Base-by-base conservation (phyloP, 2,888 invertebrate species). In the Ferdinandea cuprea region DNA sequence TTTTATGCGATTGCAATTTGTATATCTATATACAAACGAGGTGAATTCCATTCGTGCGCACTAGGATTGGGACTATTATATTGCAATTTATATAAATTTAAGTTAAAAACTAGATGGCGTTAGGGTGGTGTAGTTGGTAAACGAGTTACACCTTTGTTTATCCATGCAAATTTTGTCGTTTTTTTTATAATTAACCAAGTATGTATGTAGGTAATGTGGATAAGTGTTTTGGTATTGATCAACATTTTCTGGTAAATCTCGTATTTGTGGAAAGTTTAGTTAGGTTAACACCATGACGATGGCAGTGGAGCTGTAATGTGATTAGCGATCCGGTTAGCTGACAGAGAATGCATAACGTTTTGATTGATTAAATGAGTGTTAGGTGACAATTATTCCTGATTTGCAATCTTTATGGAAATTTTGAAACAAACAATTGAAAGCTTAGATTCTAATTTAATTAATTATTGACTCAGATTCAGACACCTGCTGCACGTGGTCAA, bases 101-200 rank as follows among this genome's bases (percentile, higher is more conserved):
- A 71, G 19, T 44, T 50, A 5, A 50, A 44, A 50, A 17, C 13
- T 19, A 17, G 15, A 37, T 37, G 44, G 17, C 19, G 17, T 17
- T 48, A 8, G 56, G 61, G 72, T 83, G 66, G n/a, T n/a, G n/a
- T n/a, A n/a, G n/a, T 78, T 66, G 66, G 68, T 72, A 63, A 83
- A 83, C 83, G 61, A 68, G 83, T 83, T 83, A 63, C 68, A 63
- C 78, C 72, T 78, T 83, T 72, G 83, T 78, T 78, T 68, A 73
- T 72, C n/a, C 56, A 83, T 83, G 83, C 72, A 83, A 73, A 83
- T 83, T 59, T 56, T 52, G 59, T 44, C 19, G 48, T 72, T 72
- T 77, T 72, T 77, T 61, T 83, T 72, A 68, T 83, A 83, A 83
- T 78, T 78, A 78, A 66, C 66, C 46, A 28, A 21, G 46, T 44